Conservation (phyloP, 1,140 invertebrate species). For the Vollenhovia emeryi region DNA sequence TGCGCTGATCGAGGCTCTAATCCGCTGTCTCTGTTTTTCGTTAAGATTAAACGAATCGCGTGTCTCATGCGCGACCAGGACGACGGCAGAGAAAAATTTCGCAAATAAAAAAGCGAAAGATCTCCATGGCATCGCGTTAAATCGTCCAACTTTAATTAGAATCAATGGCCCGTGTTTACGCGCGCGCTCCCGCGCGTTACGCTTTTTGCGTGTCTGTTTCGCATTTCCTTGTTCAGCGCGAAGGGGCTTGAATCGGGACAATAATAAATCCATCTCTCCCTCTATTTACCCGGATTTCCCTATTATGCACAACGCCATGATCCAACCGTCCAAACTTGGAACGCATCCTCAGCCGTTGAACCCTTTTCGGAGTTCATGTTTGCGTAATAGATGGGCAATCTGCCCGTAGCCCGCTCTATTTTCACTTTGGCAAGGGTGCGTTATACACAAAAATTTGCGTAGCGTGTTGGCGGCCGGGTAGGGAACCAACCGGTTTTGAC, state of each 20-base stretch:
- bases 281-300: constrained; percentile 7
- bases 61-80: background rate
- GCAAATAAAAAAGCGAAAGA: background rate
- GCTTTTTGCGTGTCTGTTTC: background rate
- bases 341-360: constrained; percentile 35
- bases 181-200: background rate
- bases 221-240: background rate
- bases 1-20: background rate
- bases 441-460: constrained; percentile 46
- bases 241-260: background rate
- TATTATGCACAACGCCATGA: constrained; percentile 28
- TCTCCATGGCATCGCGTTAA: background rate
- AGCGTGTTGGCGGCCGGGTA: background rate
- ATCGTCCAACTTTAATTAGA: background rate
- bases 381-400: constrained; percentile 51
- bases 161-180: background rate
- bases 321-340: constrained; percentile 33
- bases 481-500: constrained; percentile 33
- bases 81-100: background rate
- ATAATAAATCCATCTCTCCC: constrained; percentile 35
- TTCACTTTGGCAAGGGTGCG: constrained; percentile 44
- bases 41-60: background rate
- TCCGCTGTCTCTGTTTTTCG: background rate
- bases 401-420: constrained; percentile 39
- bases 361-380: constrained; percentile 38